A percentile compares a stretch with the other conserved stretches of the same genome.
Conservation (phyloP, 2,888 invertebrate species). For the Drosophila pseudotalamancana region DNA sequence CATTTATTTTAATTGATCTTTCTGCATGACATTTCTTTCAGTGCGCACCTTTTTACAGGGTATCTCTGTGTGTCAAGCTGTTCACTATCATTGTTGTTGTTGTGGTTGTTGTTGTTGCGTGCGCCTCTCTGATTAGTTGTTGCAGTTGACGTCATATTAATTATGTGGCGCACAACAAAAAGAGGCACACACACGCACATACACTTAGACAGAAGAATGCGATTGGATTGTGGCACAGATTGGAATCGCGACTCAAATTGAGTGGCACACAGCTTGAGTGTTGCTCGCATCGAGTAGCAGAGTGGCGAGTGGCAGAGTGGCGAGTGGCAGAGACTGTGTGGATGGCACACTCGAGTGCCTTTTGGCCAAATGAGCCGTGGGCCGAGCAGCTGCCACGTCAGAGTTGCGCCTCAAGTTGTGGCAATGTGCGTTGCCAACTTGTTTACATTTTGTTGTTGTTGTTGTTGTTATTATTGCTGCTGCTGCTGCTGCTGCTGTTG, state of each 20-base stretch:
- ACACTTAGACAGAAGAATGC: conserved; percentile 19
- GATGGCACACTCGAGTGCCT: conserved; percentile 54
- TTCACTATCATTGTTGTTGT: too few species aligned
- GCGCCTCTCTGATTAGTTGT: conserved; percentile 31
- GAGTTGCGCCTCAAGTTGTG: conserved; percentile 13
- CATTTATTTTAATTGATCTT: too few species aligned
- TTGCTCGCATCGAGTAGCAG: conserved; percentile 19
- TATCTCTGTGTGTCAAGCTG: background rate
- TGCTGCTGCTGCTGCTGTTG: too few species aligned
- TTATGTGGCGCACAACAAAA: conserved; percentile 38
- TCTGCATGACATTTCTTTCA: too few species aligned
- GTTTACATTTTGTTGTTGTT: conserved; percentile 52
- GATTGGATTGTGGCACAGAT: conserved; percentile 38
- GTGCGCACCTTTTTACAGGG: background rate
- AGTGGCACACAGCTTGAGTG: conserved; percentile 65
- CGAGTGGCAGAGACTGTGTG: background rate
- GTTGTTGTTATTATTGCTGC: conserved; percentile 12
- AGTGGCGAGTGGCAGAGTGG: too few species aligned
- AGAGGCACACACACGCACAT: background rate
- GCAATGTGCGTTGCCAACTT: conserved; percentile 49
- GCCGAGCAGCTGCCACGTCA: conserved; percentile 59
- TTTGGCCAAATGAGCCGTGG: conserved; percentile 63
- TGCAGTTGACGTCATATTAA: conserved; percentile 60
- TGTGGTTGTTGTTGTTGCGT: too few species aligned
- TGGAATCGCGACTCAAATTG: conserved; percentile 53